Base-by-base conservation (phyloP, 2,113 vertebrate species). In the Pseudolaguvia tuberculata region DNA sequence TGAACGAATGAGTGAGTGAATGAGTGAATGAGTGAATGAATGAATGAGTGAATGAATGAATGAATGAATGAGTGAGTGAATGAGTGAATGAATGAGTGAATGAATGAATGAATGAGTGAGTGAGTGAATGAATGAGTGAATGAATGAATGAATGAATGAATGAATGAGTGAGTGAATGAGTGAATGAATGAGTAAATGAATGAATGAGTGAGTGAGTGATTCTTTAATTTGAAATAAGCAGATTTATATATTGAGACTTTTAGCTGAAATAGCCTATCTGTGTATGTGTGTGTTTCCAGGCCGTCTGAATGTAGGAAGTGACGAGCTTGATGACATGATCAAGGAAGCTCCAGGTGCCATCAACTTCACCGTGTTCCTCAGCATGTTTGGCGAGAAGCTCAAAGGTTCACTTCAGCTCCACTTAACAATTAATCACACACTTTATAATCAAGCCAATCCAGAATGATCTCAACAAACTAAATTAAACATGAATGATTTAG, bases 351-450 rank as follows among this genome's bases (percentile, higher is more conserved):
- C 94, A 0, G 94, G 93, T 25, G 85, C 94, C 66, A 93, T 96
- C 84, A 96, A 95, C 88, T 96, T 96, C 83, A 96, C 94, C 0
- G 88, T 95, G 83, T 95, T 96, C 84, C 85, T 82, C n/a, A 91
- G 93, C 7, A 96, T 96, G 94, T 94, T 95, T 79, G 94, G 94
- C 48, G 94, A 96, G 89, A 96, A 96, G 82, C 90, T 96, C 72
- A 96, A 95, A 91, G 94, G 94, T 95, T 68, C 83, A 87, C 11
- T 58, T 29, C 10, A 10, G 35, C 25, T 75, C n/a, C 1, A 31
- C 8, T 17, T 18, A 17, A n/a, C n/a, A 3, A 50, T 27, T 3
- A 50, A 50, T 50, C 3, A 65, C 2, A 35, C 71, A 59, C 1
- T 51, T 42, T 42, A 42, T 6, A 15, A 21, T 47, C 15, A 72